These are phyloP conservation scores for Pangasius krempfi DNA, from an alignment of 2,797 vertebrate genomes.

Conservation along the genomic window DNA sequence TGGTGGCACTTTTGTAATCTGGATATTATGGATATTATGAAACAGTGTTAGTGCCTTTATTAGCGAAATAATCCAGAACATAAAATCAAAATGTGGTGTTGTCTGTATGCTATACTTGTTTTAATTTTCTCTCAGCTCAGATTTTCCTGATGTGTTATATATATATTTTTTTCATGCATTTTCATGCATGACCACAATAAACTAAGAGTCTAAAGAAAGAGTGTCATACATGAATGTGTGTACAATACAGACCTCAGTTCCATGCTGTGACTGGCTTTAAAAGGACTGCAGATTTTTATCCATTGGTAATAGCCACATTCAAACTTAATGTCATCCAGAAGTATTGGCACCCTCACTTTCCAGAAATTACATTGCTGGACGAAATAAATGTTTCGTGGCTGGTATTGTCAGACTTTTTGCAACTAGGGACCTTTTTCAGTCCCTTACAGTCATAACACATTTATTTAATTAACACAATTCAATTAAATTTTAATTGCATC, in stretches of 20 bases:
- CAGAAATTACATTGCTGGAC: background rate
- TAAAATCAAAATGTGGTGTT: background rate
- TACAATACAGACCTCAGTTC: background rate
- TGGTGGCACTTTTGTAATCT: conserved; percentile 21
- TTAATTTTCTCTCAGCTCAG: background rate
- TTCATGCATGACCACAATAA: background rate
- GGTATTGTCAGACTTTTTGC: background rate
- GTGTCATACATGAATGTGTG: background rate
- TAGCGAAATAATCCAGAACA: background rate
- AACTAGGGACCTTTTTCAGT: background rate
- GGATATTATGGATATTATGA: conserved; percentile 29
- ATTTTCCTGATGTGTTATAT: background rate
- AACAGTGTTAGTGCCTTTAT: background rate
- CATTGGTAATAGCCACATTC: background rate
- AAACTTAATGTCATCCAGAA: background rate
- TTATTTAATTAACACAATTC: background rate
- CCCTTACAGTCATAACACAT: background rate
- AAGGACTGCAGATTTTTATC: background rate
- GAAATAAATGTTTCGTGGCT: background rate
- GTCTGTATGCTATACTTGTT: background rate
- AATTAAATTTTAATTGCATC: background rate
- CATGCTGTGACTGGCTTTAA: background rate
- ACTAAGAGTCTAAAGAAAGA: background rate
- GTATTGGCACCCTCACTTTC: background rate
- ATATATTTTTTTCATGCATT: background rate